Evolutionary conservation across 2,797 vertebrate genomes (phyloP).

Genomic region (Lithobates sylvaticus): DNA sequence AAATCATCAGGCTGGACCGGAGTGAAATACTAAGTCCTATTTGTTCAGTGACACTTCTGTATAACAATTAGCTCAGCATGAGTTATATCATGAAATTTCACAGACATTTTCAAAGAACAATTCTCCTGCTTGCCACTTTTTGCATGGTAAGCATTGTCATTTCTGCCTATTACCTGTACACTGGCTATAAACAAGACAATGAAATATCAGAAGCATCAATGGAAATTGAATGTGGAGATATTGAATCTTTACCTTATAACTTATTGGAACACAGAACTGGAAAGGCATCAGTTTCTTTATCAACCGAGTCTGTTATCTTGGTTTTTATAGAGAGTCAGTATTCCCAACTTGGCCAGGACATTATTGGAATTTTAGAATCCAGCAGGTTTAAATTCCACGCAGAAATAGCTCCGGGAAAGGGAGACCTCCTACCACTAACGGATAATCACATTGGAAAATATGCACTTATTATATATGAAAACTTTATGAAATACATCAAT

Average conservation of each 20-base stretch:
- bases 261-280: constrained; percentile 77
- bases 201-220: constrained; percentile 84
- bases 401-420: constrained; percentile 95
- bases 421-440: constrained; percentile 91
- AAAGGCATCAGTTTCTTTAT: constrained; percentile 80
- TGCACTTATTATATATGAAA: constrained; percentile 94
- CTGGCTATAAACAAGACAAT: constrained; percentile 89
- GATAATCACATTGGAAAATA: constrained; percentile 91
- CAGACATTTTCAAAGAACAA: constrained; percentile 90
- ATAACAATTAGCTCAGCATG: constrained; percentile 79
- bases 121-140: constrained; percentile 92
- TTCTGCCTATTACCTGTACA: constrained; percentile 95
- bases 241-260: constrained; percentile 82
- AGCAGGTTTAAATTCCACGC: constrained; percentile 90
- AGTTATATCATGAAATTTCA: constrained; percentile 86
- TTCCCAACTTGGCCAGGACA: constrained; percentile 93
- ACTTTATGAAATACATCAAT: constrained; percentile 91
- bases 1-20: constrained; percentile 76
- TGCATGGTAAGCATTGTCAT: constrained; percentile 93
- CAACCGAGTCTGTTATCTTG: constrained; percentile 88
- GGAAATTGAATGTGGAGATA: constrained; percentile 87
- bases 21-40: constrained; percentile 66
- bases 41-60: constrained; percentile 69
- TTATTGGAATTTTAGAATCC: constrained; percentile 91
- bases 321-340: constrained; percentile 98